Percentiles rank a stretch among this genome's conserved stretches.
phyloP scores from a whole-genome alignment of 2,888 invertebrate species.

The Frankliniella fusca region DNA sequence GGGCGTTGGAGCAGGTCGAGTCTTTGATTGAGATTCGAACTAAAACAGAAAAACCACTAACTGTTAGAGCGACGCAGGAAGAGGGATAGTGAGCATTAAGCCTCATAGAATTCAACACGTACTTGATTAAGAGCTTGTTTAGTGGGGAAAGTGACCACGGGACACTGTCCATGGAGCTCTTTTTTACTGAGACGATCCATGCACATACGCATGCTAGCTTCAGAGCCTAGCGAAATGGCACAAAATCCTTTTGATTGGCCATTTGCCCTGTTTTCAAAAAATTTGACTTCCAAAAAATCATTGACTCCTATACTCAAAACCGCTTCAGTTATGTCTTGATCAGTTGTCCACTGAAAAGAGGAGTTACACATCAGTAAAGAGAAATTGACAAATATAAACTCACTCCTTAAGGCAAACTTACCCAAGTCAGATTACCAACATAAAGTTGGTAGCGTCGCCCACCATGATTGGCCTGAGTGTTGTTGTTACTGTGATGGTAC shows the following conservation, averaged over 20 bases:
- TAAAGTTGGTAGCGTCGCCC: slow-evolving; percentile 86
- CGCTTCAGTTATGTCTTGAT: slow-evolving; percentile 91
- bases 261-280: slow-evolving; percentile 98
- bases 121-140: slow-evolving; percentile 74
- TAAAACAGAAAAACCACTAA: slow-evolving; percentile 47
- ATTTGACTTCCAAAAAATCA: slow-evolving; percentile 97
- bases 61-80: slow-evolving; percentile 28
- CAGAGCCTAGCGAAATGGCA: slow-evolving; percentile 89
- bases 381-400: not conserved
- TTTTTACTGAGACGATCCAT: slow-evolving; percentile 93
- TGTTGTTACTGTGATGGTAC: slow-evolving; percentile 64
- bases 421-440: slow-evolving; percentile 98
- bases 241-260: slow-evolving; percentile 99
- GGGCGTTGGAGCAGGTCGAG: slow-evolving; percentile 75
- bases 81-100: not conserved
- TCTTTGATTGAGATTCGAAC: slow-evolving; percentile 90
- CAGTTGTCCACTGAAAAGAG: slow-evolving; percentile 88
- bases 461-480: slow-evolving; percentile 61
- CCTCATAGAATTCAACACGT: slow-evolving; percentile 33
- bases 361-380: slow-evolving; percentile 35
- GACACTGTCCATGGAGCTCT: slow-evolving; percentile 92
- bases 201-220: slow-evolving; percentile 79
- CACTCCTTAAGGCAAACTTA: slow-evolving; percentile 46
- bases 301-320: slow-evolving; percentile 80
- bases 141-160: slow-evolving; percentile 90